These are phyloP conservation scores for Solea solea DNA, from an alignment of 2,113 vertebrate genomes.

Conservation along the genomic window DNA sequence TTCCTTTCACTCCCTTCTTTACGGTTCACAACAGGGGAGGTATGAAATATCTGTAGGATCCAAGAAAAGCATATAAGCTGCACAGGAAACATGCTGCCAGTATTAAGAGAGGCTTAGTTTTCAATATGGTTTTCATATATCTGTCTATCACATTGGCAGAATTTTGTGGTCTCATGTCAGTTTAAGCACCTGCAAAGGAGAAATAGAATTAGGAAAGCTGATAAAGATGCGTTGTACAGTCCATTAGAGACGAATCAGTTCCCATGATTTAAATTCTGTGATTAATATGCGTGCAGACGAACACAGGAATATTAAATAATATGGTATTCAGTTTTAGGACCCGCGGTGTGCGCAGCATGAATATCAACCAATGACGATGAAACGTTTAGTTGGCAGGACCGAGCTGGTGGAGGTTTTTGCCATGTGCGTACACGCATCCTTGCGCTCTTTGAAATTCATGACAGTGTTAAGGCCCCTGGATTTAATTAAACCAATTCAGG, in stretches of 20 bases:
- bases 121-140: slow-evolving; percentile 4
- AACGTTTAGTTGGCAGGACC: slow-evolving; percentile 61
- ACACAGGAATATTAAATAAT: slow-evolving; percentile 64
- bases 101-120: slow-evolving; percentile 48
- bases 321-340: slow-evolving; percentile 60
- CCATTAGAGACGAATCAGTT: slow-evolving; percentile 70
- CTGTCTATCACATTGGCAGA: slow-evolving; percentile 59
- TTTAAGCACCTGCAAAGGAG: slow-evolving; percentile 61
- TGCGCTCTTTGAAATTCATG: slow-evolving; percentile 74
- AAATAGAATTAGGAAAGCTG: slow-evolving; percentile 56
- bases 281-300: slow-evolving; percentile 71
- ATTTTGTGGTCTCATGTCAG: slow-evolving; percentile 60
- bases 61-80: slow-evolving; percentile 30
- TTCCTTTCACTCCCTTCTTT: slow-evolving; percentile 6
- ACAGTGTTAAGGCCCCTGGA: slow-evolving; percentile 67
- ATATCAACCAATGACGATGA: slow-evolving; percentile 74
- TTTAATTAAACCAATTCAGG: slow-evolving; percentile 79
- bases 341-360: slow-evolving; percentile 58
- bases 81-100: slow-evolving; percentile 33
- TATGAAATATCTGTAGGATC: slow-evolving; percentile 39
- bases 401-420: slow-evolving; percentile 58
- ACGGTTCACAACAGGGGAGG: slow-evolving; percentile 11
- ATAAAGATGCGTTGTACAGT: slow-evolving; percentile 68
- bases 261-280: slow-evolving; percentile 56
- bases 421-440: slow-evolving; percentile 47